Evolutionary conservation across 2,113 vertebrate genomes (phyloP).

Genomic region (Seriola rivoliana): DNA sequence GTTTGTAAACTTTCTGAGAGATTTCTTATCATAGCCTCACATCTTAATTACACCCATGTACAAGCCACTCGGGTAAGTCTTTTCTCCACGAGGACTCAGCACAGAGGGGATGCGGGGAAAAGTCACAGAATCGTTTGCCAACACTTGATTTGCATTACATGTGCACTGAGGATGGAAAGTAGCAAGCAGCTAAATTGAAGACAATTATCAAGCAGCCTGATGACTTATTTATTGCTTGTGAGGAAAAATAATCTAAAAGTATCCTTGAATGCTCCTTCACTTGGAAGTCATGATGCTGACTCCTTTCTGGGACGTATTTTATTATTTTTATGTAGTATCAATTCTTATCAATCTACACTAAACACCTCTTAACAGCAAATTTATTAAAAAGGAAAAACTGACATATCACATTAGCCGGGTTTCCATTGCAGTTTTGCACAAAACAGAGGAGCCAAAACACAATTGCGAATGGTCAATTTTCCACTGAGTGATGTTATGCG

Average conservation of each 20-base stretch:
- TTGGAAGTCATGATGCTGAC: too few relatives aligned
- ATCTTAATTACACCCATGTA: constrained; percentile 61
- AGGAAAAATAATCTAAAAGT: neutral
- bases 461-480: too few relatives aligned
- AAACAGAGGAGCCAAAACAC: too few relatives aligned
- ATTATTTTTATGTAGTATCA: too few relatives aligned
- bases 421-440: too few relatives aligned
- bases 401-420: too few relatives aligned
- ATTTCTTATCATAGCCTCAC: constrained; percentile 35
- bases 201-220: constrained; percentile 13
- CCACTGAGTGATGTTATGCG: too few relatives aligned
- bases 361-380: too few relatives aligned
- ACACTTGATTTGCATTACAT: constrained; percentile 34
- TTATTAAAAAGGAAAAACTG: too few relatives aligned
- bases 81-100: constrained; percentile 8
- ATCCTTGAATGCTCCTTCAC: too few relatives aligned
- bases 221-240: constrained; percentile 22
- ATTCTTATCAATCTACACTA: too few relatives aligned
- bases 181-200: neutral
- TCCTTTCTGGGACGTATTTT: neutral
- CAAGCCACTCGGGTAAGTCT: constrained; percentile 30
- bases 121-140: constrained; percentile 28
- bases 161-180: neutral
- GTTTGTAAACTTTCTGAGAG: constrained; percentile 64
- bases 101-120: constrained; percentile 6